These are phyloP conservation scores for Theretra japonica DNA, from an alignment of 2,888 invertebrate species.

Conservation along the genomic window DNA sequence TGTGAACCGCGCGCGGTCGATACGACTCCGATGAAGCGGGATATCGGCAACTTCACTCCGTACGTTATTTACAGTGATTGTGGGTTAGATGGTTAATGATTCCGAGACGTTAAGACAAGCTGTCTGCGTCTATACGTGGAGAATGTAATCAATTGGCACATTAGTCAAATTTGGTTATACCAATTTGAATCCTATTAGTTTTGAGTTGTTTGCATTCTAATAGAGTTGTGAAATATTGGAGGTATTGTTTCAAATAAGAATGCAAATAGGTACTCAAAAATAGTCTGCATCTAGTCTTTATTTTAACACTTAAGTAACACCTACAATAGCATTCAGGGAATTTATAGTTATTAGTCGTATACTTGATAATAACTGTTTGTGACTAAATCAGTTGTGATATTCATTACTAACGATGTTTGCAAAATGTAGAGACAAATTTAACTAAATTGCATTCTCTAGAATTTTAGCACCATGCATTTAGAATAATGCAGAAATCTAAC, in stretches of 20 bases:
- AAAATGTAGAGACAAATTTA: too few relatives aligned
- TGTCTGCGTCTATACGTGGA: slow-evolving; percentile 19
- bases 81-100: slow-evolving; percentile 27
- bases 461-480: too few relatives aligned
- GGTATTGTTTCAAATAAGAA: slow-evolving; percentile 6
- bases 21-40: slow-evolving; percentile 56
- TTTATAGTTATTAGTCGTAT: too few relatives aligned
- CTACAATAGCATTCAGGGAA: too few relatives aligned
- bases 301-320: too few relatives aligned
- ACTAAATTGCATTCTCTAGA: too few relatives aligned
- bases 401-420: too few relatives aligned
- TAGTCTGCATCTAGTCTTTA: too few relatives aligned
- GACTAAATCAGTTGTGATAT: too few relatives aligned
- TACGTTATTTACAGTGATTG: slow-evolving; percentile 25
- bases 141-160: slow-evolving; percentile 7
- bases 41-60: slow-evolving; percentile 38
- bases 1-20: slow-evolving; percentile 67
- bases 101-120: slow-evolving; percentile 17
- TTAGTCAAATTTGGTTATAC: slow-evolving; percentile 1
- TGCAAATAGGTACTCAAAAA: too few relatives aligned
- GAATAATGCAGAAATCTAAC: too few relatives aligned
- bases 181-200: slow-evolving; percentile 20
- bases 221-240: background rate
- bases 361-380: too few relatives aligned
- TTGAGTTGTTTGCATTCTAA: background rate